These are phyloP conservation scores for Microctonus aethiopoides DNA, from an alignment of 2,888 invertebrate genomes.

Conservation along the genomic window DNA sequence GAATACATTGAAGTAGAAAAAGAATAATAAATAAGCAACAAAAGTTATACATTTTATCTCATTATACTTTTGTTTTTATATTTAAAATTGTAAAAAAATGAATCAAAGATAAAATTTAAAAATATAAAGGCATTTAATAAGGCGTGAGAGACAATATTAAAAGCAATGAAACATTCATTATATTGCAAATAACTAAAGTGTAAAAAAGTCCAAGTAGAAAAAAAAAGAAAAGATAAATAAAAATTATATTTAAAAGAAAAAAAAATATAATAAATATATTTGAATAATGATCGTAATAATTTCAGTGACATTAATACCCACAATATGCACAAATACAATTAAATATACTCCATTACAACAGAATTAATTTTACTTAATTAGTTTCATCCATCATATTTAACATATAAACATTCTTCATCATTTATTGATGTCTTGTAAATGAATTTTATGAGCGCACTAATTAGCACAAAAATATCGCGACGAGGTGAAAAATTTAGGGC, in stretches of 20 bases:
- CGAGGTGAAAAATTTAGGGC: not conserved
- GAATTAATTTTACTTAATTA: not conserved
- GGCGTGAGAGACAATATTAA: constrained; percentile 23
- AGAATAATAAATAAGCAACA: not conserved
- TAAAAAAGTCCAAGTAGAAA: not conserved
- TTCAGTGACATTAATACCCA: not conserved
- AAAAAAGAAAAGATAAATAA: not conserved
- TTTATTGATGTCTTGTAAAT: not conserved
- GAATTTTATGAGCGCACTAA: not conserved
- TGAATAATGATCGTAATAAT: not conserved
- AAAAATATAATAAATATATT: too few species aligned
- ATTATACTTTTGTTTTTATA: constrained; percentile 13
- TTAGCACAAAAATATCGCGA: not conserved
- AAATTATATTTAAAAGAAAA: too few species aligned
- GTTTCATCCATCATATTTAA: not conserved
- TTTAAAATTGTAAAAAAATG: not conserved
- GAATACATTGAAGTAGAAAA: not conserved
- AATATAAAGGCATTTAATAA: constrained; percentile 21
- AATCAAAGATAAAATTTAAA: constrained; percentile 12
- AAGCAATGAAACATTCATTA: not conserved
- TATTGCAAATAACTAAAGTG: not conserved
- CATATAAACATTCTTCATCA: not conserved
- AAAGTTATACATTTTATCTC: not conserved
- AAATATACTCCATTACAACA: not conserved
- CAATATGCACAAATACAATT: not conserved